Percentiles rank a stretch among this genome's conserved stretches.
Evolutionary conservation across 2,888 invertebrate species (phyloP).

Genomic region (Euphydryas editha): DNA sequence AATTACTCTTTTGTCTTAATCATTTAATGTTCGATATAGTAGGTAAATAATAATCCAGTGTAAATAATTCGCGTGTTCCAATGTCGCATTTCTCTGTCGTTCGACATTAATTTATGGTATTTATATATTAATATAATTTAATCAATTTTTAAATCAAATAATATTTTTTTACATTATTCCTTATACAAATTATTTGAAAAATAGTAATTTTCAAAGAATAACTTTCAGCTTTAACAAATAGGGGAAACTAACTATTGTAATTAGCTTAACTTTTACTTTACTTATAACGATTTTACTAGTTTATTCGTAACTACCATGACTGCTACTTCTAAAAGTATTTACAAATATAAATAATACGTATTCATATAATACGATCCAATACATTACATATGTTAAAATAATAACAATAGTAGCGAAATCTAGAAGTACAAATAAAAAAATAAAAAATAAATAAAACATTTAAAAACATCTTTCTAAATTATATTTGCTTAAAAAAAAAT

Average conservation of each 20-base stretch:
- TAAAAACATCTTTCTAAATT: background rate
- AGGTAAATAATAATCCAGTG: constrained; percentile 53
- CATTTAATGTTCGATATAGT: constrained; percentile 55
- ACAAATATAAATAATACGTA: background rate
- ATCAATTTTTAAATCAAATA: background rate
- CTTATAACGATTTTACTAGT: too few relatives aligned
- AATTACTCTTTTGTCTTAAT: constrained; percentile 49
- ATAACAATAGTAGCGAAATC: too few relatives aligned
- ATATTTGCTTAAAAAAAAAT: constrained; percentile 9
- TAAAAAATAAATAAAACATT: background rate
- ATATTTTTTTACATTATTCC: background rate
- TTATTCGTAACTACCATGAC: too few relatives aligned
- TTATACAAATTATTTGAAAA: too few relatives aligned
- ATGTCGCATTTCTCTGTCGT: background rate
- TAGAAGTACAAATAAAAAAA: background rate
- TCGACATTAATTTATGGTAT: background rate
- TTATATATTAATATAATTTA: background rate
- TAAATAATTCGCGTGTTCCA: constrained; percentile 56
- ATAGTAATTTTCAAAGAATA: too few relatives aligned
- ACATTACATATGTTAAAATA: too few relatives aligned
- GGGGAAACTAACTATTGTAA: too few relatives aligned
- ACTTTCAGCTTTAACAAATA: too few relatives aligned
- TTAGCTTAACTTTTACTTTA: too few relatives aligned
- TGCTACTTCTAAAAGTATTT: background rate
- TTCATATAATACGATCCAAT: too few relatives aligned